These are phyloP conservation scores for Gambusia affinis DNA, from an alignment of 2,113 vertebrate genomes.

Conservation along the genomic window DNA sequence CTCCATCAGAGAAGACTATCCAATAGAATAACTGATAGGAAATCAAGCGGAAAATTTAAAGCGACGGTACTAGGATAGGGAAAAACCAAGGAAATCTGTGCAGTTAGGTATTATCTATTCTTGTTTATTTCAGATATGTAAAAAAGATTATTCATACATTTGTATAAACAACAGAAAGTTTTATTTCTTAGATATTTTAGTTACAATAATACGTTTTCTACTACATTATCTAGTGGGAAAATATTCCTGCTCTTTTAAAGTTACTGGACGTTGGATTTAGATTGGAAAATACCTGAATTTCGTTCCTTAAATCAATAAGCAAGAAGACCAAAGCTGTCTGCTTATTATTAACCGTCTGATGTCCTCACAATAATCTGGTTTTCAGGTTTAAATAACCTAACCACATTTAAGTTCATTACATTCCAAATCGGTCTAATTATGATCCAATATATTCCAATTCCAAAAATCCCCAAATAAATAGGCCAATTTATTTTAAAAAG, in stretches of 20 bases:
- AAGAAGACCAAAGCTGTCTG: not conserved
- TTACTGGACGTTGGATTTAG: not conserved
- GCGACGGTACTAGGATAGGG: too few species aligned
- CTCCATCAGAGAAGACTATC: not conserved
- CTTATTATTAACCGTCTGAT: not conserved
- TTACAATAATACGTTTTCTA: not conserved
- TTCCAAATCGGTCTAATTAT: too few species aligned
- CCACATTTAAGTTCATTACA: too few species aligned
- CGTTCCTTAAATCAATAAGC: not conserved
- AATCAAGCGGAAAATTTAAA: conserved; percentile 12
- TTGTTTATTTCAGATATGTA: too few species aligned
- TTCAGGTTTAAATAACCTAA: too few species aligned
- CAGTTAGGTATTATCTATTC: too few species aligned
- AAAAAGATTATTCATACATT: too few species aligned
- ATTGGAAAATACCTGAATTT: not conserved
- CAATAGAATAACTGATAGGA: conserved; percentile 39
- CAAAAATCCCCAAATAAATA: too few species aligned
- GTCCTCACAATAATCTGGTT: not conserved
- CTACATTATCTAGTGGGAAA: not conserved
- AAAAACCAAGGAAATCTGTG: not conserved
- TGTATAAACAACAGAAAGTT: not conserved
- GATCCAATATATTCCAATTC: too few species aligned
- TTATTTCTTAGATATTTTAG: not conserved
- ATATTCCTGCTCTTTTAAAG: too few species aligned
- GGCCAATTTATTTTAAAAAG: too few species aligned